These are phyloP conservation scores for Phenacoccus solenopsis DNA, from an alignment of 1,140 invertebrate species.

Conservation along the genomic window DNA sequence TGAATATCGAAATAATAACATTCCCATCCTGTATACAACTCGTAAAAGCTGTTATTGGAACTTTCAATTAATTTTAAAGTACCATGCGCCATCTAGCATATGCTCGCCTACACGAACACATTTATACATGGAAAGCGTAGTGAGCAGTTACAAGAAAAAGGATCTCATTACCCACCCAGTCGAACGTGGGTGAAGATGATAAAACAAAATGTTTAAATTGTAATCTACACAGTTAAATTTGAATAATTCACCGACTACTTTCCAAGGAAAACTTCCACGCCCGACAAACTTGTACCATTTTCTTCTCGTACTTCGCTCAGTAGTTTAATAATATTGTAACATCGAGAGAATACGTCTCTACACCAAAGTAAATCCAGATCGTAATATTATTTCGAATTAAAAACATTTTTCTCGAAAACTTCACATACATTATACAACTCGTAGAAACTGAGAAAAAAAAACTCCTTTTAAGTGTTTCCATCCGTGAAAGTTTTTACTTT, in stretches of 20 bases:
- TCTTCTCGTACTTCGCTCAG: no score
- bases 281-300: no score
- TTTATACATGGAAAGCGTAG: no score
- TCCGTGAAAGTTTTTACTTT: no score
- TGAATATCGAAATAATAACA: background rate
- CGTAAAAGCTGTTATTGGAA: background rate
- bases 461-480: no score
- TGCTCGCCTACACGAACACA: background rate
- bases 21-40: background rate
- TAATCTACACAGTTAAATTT: conserved; percentile 3
- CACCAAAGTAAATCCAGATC: no score
- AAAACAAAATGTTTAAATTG: background rate
- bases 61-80: background rate
- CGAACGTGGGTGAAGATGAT: background rate
- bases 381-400: no score
- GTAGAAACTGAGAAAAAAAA: no score
- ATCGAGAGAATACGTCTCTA: no score
- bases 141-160: conserved; percentile 1
- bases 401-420: no score
- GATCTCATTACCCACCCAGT: background rate
- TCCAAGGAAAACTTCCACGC: background rate
- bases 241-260: background rate
- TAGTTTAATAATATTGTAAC: no score
- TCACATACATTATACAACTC: no score
- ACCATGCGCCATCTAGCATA: background rate